A percentile compares a stretch with the other conserved stretches of the same genome.
Conservation (phyloP, 1,140 invertebrate genomes). For the Theocolax elegans region DNA sequence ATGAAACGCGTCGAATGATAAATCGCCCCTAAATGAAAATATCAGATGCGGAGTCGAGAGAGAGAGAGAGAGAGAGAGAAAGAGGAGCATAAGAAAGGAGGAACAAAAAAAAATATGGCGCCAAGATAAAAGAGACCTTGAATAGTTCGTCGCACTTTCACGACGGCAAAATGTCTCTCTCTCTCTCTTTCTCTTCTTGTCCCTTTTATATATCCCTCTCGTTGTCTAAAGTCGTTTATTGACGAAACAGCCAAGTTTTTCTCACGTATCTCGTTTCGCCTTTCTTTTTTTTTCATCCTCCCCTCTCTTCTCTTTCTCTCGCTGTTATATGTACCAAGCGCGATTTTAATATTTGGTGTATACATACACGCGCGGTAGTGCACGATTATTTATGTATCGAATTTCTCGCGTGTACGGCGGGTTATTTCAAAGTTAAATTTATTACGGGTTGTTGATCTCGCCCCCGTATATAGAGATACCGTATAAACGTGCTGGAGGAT, state of each 20-base stretch:
- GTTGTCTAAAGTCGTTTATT: slow-evolving; percentile 3
- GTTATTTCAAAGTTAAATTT: too few species aligned
- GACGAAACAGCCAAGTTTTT: slow-evolving; percentile 15
- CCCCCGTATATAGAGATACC: too few species aligned
- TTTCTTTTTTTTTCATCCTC: background rate
- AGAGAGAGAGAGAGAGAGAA: background rate
- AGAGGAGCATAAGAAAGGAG: slow-evolving; percentile 1
- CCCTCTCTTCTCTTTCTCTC: too few species aligned
- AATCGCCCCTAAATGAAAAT: slow-evolving; percentile 40
- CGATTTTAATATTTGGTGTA: too few species aligned
- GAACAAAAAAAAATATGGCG: slow-evolving; percentile 10
- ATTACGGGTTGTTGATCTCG: too few species aligned
- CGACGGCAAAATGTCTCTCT: slow-evolving; percentile 28
- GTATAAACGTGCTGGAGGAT: too few species aligned
- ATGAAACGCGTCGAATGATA: slow-evolving; percentile 31
- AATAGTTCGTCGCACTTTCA: slow-evolving; percentile 44
- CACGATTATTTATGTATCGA: too few species aligned
- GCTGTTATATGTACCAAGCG: too few species aligned
- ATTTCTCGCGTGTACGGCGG: too few species aligned
- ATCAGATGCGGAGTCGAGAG: slow-evolving; percentile 15
- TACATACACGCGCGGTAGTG: too few species aligned
- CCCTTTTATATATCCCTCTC: background rate
- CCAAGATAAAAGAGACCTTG: slow-evolving; percentile 39
- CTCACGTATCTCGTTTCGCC: slow-evolving; percentile 3
- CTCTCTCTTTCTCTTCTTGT: background rate